phyloP scores from a whole-genome alignment of 2,797 vertebrate genomes.

The Lepilemur septentrionalis region DNA sequence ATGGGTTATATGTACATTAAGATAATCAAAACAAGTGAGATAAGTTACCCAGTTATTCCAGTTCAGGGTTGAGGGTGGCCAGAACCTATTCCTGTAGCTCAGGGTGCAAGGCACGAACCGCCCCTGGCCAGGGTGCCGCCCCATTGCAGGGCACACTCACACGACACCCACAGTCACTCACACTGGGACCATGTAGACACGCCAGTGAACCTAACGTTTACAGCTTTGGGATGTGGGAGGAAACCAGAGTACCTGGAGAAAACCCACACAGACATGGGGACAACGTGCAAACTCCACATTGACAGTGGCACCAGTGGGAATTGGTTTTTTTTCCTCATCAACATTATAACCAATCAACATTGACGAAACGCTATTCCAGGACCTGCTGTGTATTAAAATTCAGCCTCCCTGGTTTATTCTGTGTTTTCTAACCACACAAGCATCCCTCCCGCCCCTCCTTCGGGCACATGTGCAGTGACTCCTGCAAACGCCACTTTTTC shows the following conservation, averaged over 20 bases:
- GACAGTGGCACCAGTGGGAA: neutral
- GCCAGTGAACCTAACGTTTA: neutral
- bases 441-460: neutral
- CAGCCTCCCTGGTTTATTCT: neutral
- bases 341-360: too few species aligned
- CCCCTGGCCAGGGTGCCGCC: too few species aligned
- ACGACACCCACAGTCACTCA: neutral
- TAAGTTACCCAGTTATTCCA: too few species aligned
- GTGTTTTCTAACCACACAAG: neutral
- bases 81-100: too few species aligned
- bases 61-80: too few species aligned
- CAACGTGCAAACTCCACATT: neutral
- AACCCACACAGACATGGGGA: neutral
- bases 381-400: neutral
- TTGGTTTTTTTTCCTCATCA: neutral
- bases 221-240: neutral
- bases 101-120: too few species aligned
- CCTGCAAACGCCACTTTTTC: neutral
- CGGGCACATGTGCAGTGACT: neutral
- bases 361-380: neutral
- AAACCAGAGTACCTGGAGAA: neutral
- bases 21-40: too few species aligned
- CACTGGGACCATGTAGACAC: neutral
- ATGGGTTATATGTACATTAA: too few species aligned
- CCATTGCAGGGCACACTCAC: neutral